A percentile compares a stretch with the other conserved stretches of the same genome.
phyloP scores from a whole-genome alignment of 30 jellyfish, hydroid and myxozoan species.

The Aurelia aurita region DNA sequence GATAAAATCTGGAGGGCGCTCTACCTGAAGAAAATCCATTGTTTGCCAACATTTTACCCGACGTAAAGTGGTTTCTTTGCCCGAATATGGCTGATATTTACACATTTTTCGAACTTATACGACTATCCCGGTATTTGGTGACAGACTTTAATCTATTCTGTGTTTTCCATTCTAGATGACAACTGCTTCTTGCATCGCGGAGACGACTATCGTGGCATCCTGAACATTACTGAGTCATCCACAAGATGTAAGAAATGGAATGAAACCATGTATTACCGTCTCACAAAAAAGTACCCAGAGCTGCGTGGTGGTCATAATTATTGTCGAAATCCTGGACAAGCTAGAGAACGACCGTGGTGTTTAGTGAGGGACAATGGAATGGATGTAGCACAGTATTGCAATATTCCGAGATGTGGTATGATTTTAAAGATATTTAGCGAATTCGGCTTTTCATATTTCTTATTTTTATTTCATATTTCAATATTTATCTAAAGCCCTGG shows the following conservation, averaged over 20 bases:
- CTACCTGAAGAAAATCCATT: no score
- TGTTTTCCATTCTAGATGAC: slow-evolving; percentile 67
- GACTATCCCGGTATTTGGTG: no score
- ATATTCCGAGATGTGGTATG: slow-evolving; percentile 91
- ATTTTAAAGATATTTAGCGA: neutral
- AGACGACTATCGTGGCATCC: slow-evolving; percentile 78
- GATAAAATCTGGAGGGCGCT: no score
- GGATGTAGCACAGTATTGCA: slow-evolving; percentile 74
- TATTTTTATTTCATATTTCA: no score
- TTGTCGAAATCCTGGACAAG: slow-evolving; percentile 86
- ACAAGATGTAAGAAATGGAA: slow-evolving; percentile 72
- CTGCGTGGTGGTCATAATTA: slow-evolving; percentile 81
- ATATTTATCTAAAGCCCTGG: no score
- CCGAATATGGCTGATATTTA: no score
- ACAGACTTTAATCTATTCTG: no score
- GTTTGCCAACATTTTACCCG: no score
- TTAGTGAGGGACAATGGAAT: slow-evolving; percentile 62
- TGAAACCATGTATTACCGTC: slow-evolving; percentile 23
- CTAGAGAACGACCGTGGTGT: slow-evolving; percentile 92
- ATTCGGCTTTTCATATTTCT: no score
- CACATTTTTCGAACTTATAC: no score
- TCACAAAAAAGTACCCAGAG: slow-evolving; percentile 40
- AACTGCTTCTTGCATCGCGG: slow-evolving; percentile 85
- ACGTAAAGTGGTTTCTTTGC: no score
- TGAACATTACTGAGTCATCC: slow-evolving; percentile 60